Conservation (phyloP, 2,113 vertebrate species). For the Etheostoma cragini region DNA sequence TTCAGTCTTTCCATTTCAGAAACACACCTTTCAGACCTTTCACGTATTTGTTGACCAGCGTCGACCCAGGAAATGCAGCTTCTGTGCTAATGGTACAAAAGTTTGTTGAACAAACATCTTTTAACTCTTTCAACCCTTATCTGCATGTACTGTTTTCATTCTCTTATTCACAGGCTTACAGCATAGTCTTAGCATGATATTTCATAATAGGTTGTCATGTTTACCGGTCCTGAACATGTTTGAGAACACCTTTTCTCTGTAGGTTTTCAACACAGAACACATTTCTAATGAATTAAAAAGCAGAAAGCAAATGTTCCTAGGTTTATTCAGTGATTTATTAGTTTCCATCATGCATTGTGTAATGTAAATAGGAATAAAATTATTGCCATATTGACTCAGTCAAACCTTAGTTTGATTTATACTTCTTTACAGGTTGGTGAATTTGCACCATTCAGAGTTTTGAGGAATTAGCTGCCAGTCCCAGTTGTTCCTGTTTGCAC, state of each 20-base stretch:
- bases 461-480: not conserved
- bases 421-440: not conserved
- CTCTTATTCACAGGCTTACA: not conserved
- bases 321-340: not conserved
- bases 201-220: not conserved
- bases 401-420: not conserved
- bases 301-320: not conserved
- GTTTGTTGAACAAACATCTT: not conserved
- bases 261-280: not conserved
- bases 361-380: not conserved
- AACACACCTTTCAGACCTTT: slow-evolving; percentile 5
- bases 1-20: slow-evolving; percentile 1
- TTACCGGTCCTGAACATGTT: not conserved
- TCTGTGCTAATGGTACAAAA: not conserved
- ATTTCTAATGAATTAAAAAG: no score
- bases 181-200: not conserved
- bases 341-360: not conserved
- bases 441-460: not conserved
- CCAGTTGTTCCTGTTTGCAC: not conserved
- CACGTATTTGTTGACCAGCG: not conserved
- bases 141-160: not conserved
- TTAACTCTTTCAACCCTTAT: not conserved
- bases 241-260: not conserved
- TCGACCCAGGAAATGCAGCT: not conserved
- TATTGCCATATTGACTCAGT: not conserved